These are phyloP conservation scores for Chaenodraco wilsoni DNA, from an alignment of 2,797 vertebrate genomes.

Conservation along the genomic window DNA sequence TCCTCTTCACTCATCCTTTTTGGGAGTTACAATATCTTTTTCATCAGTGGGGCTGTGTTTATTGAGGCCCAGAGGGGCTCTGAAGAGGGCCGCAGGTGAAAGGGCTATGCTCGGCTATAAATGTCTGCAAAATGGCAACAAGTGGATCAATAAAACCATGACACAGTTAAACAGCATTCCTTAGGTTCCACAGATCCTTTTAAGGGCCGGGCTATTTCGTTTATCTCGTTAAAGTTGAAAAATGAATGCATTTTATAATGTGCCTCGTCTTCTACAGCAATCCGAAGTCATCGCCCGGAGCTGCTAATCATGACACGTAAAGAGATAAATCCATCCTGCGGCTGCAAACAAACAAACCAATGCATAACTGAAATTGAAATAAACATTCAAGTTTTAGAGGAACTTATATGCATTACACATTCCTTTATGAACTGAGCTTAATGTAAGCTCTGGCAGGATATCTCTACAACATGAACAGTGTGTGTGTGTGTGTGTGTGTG, in stretches of 20 bases:
- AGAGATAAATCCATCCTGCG: conserved; percentile 24
- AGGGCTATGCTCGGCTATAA: conserved; percentile 3
- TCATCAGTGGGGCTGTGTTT: conserved; percentile 38
- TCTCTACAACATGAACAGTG: neutral
- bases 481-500: neutral
- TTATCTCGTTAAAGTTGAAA: conserved; percentile 37
- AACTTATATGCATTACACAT: conserved; percentile 11
- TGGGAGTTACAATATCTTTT: conserved; percentile 41
- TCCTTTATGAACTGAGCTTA: conserved; percentile 9
- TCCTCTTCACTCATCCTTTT: conserved; percentile 40
- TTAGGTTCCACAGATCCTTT: conserved; percentile 16
- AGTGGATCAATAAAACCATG: conserved; percentile 51
- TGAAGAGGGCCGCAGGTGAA: conserved; percentile 26
- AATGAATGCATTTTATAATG: conserved; percentile 28
- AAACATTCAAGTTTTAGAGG: conserved; percentile 25
- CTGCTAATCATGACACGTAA: conserved; percentile 41
- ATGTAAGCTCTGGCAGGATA: conserved; percentile 6
- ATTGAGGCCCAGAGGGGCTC: conserved; percentile 12
- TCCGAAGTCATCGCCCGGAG: conserved; percentile 40
- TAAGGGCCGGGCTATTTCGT: neutral
- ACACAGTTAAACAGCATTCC: conserved; percentile 21
- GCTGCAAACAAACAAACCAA: conserved; percentile 30
- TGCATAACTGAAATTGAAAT: conserved; percentile 33
- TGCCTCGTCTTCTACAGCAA: conserved; percentile 13
- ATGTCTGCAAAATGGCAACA: conserved; percentile 37